Base-by-base conservation (phyloP, 2,797 vertebrate genomes). In the Tarsius wallacei region DNA sequence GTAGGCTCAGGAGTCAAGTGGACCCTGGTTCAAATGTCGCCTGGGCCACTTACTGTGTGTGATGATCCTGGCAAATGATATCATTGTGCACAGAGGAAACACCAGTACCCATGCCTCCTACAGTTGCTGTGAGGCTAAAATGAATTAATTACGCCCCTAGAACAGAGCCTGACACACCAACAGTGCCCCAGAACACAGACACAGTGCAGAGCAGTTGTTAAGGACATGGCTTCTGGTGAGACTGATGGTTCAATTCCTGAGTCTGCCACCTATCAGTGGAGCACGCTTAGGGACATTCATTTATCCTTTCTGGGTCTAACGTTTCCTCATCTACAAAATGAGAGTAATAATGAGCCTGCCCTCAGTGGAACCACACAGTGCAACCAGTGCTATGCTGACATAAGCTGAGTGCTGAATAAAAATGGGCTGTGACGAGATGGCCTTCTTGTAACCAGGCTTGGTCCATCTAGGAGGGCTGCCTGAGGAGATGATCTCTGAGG, bases 311-410 rank as follows among this genome's bases (percentile, higher is more conserved):
- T 64, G 76, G 31, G 70, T 57, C n/a, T 80, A 49, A 49, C 42
- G 12, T 61, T 76, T 88, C 71, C 78, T 96, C 11, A 15, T 13
- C 55, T 91, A 14, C 17, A 63, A 90, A 89, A 86, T 24, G 74
- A 42, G 31, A 42, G 49, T 17, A 59, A 59, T 11, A 42, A 68
- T 5, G 42, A 80, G 51, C 2, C 14, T 81, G 53, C 21, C 59
- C 33, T 82, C 77, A 21, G 36, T 13, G 7, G 91, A 86, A 26
- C 47, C 57, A 17, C 28, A 8, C 2, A 13, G 61, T 0, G 26
- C 14, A 28, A 85, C 42, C 90, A n/a, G 2, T 0, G 3, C 0
- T 1, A n/a, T 7, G 53, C 31, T 51, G 19, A 28, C 24, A 1
- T 31, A 16, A 63, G 28, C 2, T 6, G 12, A 22, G 83, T 14